phyloP scores from a whole-genome alignment of 2,888 invertebrate species.

The Teleogryllus oceanicus region DNA sequence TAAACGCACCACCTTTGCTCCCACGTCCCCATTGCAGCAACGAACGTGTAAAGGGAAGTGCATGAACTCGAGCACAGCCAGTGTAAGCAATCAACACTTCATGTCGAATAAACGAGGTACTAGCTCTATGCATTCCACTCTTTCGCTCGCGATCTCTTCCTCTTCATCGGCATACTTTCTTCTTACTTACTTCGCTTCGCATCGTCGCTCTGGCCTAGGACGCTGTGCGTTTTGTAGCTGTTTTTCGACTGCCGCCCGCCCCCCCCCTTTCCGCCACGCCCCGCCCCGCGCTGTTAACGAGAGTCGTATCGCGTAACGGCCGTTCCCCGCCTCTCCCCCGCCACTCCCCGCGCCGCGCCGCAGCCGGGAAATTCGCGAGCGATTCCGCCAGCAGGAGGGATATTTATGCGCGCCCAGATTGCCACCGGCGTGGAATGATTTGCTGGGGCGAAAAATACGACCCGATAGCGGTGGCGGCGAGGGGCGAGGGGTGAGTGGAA shows the following conservation, averaged over 20 bases:
- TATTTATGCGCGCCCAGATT: slow-evolving; percentile 7
- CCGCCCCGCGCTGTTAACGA: not conserved
- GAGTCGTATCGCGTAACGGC: not conserved
- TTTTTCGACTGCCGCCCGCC: not conserved
- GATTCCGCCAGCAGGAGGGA: not conserved
- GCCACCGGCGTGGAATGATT: slow-evolving; percentile 7
- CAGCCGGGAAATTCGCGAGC: not conserved
- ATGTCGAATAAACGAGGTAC: no score
- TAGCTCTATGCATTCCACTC: no score
- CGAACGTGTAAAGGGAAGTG: no score
- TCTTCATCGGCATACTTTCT: no score
- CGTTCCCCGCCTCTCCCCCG: not conserved
- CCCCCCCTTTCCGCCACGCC: not conserved
- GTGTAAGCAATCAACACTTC: no score
- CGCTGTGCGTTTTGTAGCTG: not conserved
- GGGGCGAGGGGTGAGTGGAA: no score
- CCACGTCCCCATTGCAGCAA: no score
- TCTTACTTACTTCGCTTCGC: no score
- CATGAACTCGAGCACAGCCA: no score
- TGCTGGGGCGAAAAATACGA: slow-evolving; percentile 10
- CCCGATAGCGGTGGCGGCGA: not conserved
- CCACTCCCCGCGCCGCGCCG: not conserved
- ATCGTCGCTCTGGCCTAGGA: no score
- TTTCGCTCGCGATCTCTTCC: no score
- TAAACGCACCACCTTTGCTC: no score